These are phyloP conservation scores for Arion vulgaris DNA, from an alignment of 1,140 invertebrate species.

Conservation along the genomic window DNA sequence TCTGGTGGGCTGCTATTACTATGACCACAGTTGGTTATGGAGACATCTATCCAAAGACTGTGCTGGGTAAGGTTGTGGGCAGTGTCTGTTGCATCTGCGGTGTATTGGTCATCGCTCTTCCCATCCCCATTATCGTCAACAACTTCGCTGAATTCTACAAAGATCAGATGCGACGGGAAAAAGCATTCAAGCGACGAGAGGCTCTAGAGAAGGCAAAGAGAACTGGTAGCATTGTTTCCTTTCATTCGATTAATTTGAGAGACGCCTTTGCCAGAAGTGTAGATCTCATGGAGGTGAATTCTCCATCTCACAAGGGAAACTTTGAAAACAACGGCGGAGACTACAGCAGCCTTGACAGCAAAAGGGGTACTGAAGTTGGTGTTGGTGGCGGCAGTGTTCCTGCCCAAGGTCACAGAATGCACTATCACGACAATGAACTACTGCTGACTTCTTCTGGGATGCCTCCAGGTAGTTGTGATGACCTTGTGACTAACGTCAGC, in stretches of 20 bases:
- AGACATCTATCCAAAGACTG: slow-evolving; percentile 82
- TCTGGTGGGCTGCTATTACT: slow-evolving; percentile 93
- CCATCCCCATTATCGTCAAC: slow-evolving; percentile 82
- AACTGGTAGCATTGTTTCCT: slow-evolving; percentile 97
- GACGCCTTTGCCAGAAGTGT: slow-evolving; percentile 98
- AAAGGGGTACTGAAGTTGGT: slow-evolving; percentile 50
- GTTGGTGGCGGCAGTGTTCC: slow-evolving; percentile 33
- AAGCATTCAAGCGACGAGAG: slow-evolving; percentile 95
- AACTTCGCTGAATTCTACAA: slow-evolving; percentile 94
- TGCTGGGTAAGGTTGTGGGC: slow-evolving; percentile 71
- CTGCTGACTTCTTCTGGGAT: slow-evolving; percentile 2
- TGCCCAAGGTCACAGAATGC: slow-evolving; percentile 40
- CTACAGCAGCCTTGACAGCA: slow-evolving; percentile 53
- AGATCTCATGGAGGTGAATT: slow-evolving; percentile 94
- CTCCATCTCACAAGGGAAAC: slow-evolving; percentile 44
- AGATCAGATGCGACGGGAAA: slow-evolving; percentile 99
- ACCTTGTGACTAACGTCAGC: slow-evolving; percentile 57
- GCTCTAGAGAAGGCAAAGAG: slow-evolving; percentile 89
- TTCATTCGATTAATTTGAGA: slow-evolving; percentile 96
- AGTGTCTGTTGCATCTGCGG: slow-evolving; percentile 95
- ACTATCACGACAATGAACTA: slow-evolving; percentile 18
- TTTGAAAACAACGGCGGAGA: slow-evolving; percentile 27
- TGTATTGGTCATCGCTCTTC: slow-evolving; percentile 99
- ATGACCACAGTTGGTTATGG: slow-evolving; percentile 99
- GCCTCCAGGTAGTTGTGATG: slow-evolving; percentile 52